Evolutionary conservation across 2,888 invertebrate species (phyloP), one percentile per base, ranked within the genome.

Genomic region (Leptopilina myrica): DNA sequence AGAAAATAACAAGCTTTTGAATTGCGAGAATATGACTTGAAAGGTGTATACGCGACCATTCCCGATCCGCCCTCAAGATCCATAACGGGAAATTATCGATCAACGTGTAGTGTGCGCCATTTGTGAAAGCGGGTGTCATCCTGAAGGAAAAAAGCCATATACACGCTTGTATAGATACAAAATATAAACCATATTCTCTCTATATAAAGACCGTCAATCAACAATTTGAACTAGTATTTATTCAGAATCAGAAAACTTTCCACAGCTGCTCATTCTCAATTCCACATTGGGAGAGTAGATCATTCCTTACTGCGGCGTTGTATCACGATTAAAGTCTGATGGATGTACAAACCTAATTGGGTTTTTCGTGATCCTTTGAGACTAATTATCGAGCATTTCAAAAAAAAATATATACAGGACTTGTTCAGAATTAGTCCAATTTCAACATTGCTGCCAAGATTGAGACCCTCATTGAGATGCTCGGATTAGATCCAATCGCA

Each of bases 71-170:
- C 69, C 69, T 56, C 53, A 53, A 73, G 69, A 73, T 73, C 56
- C 56, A 40, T 73, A 73, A 73, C 56, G 33, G 73, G 73, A 56
- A 33, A 73, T 73, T 33, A 73, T 33, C 53, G 53, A 73, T 59
- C 56, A 26, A 53, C 40, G 56, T 33, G 33, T 33, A 33, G 33
- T 33, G 33, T 73, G 73, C 33, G 73, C 33, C 56, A 73, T 59
- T 73, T 73, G 73, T 56, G 73, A 73, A 73, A 73, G 73, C 73
- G 56, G 56, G 56, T 73, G 73, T 73, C 73, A 73, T 40, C 73
- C 56, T 59, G n/a, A 40, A 73, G 40, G 56, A 73, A 73, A n/a
- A 26, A 8, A 1, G 53, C 20, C 20, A 20, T 20, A 20, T 20
- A 20, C 26, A 26, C 33, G 33, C 73, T 20, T 20, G 1, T 53